Evolutionary conservation across 2,888 invertebrate species (phyloP).

Genomic region (Eristalis intricaria): DNA sequence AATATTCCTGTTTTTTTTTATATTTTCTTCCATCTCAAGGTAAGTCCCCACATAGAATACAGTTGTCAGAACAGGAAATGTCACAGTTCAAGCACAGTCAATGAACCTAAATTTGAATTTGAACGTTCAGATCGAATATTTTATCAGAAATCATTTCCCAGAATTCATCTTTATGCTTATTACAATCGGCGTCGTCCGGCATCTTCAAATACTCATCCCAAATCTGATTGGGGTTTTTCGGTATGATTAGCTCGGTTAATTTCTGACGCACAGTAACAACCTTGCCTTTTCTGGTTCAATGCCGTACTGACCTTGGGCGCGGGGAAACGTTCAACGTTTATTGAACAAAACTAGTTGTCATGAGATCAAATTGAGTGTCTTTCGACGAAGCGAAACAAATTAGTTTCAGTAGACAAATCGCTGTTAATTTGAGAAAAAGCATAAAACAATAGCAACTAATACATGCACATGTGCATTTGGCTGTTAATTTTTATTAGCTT

Average conservation of each 20-base stretch:
- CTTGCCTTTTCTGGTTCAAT: slow-evolving; percentile 14
- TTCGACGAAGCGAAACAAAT: neutral
- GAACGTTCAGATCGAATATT: neutral
- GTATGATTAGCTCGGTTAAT: too few species aligned
- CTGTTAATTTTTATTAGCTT: neutral
- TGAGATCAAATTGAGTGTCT: neutral
- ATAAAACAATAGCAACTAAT: neutral
- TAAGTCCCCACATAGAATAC: neutral
- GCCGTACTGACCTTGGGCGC: neutral
- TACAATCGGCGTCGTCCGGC: neutral
- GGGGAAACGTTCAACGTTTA: neutral
- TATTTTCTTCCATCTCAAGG: slow-evolving; percentile 18
- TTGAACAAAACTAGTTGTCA: neutral
- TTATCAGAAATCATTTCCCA: neutral
- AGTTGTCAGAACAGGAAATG: neutral
- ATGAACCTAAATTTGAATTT: neutral
- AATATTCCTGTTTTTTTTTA: neutral
- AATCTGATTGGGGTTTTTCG: neutral
- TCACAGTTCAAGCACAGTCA: slow-evolving; percentile 12
- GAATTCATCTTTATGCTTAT: neutral
- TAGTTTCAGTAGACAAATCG: neutral
- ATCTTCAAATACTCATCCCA: neutral
- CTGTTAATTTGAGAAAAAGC: neutral
- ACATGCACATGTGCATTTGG: neutral
- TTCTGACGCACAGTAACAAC: neutral